Base-by-base conservation (phyloP, 2,888 invertebrate genomes). In the Scaeva pyrastri region DNA sequence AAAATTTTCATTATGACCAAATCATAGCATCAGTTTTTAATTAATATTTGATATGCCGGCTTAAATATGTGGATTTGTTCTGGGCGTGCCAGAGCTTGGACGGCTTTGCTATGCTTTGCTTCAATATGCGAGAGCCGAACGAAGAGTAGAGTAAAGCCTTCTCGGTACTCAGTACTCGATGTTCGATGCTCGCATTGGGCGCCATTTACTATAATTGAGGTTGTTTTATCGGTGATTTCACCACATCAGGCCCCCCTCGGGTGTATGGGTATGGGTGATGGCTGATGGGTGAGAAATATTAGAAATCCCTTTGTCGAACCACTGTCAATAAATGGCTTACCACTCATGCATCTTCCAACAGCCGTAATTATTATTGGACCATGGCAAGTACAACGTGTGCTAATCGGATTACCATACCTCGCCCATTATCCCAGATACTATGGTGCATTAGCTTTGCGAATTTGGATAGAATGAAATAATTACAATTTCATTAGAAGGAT, bases 11-110 rank as follows among this genome's bases (percentile, higher is more conserved):
- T 86, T 86, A 86, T 81, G 86, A 77, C 81, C 81, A 77, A 86
- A 86, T 81, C 86, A 81, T 77, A 71, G 77, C 86, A 86, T 86
- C 86, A 78, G 77, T 77, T 86, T 86, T 86, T 86, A 86, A 86
- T 86, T 86, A 86, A 81, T 86, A 86, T 86, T 86, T 81, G 86
- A 86, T 86, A 78, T 81, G 81, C 56, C 81, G 70, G 77, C 77
- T 81, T 86, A 77, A 74, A 85, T 73, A 76, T 80, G 79, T 79
- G 80, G 64, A 80, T 72, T 79, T 68, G 75, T 55, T 36, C 21
- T 31, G 58, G 56, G 36, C 68, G 52, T 68, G 52, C 19, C 48
- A 52, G 68, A 31, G 39, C 68, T 68, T 52, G 39, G n/a, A 52
- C n/a, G 66, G 31, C 3, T 66, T 48, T 68, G 21, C 36, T 68